Conservation (phyloP, 2,888 invertebrate species). For the Sturmia bella region DNA sequence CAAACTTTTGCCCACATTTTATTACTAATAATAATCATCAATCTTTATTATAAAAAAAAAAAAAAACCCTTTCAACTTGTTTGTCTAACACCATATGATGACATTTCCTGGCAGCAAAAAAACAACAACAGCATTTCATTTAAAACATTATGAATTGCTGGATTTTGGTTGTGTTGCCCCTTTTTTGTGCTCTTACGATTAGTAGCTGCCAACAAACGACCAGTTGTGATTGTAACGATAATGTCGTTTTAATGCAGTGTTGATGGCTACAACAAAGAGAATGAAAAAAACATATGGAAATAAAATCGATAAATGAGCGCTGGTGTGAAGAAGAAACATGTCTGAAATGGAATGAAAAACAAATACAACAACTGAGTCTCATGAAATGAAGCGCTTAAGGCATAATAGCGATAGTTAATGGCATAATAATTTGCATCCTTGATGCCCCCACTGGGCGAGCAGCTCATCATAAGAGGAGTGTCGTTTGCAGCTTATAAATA, state of each 20-base stretch:
- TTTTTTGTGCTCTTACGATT: not conserved
- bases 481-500: conserved; percentile 53
- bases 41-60: not conserved
- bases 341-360: not conserved
- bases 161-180: too few relatives aligned
- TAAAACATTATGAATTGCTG: too few relatives aligned
- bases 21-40: too few relatives aligned
- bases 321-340: not conserved
- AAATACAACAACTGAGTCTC: not conserved
- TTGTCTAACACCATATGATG: not conserved
- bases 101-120: too few relatives aligned
- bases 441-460: conserved; percentile 1
- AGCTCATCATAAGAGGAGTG: conserved; percentile 18
- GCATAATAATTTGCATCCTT: conserved; percentile 56
- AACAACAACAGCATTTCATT: too few relatives aligned
- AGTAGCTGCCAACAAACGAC: not conserved
- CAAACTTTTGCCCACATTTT: too few relatives aligned
- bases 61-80: not conserved
- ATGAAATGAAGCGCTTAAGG: conserved; percentile 4
- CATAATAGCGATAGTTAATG: conserved; percentile 42
- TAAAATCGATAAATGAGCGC: conserved; percentile 13
- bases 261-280: conserved; percentile 11
- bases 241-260: conserved; percentile 14
- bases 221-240: not conserved
- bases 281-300: not conserved